Evolutionary conservation across 2,888 invertebrate genomes (phyloP), one percentile per base, ranked within the genome.

Genomic region (Eupithecia dodoneata): DNA sequence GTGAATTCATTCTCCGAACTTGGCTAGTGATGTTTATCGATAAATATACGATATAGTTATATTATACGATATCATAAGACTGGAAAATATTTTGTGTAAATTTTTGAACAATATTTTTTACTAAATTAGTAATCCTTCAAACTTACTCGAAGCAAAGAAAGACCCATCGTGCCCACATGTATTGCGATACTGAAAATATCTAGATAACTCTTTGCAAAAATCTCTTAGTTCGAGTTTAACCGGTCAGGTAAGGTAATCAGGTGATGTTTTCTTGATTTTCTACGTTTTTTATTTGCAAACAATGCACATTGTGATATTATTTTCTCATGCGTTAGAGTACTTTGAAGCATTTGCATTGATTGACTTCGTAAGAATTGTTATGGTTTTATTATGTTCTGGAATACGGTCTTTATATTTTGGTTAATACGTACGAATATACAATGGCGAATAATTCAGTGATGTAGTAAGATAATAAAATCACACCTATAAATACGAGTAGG

Each of bases 81-180:
- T n/a, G 18, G 9, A 59, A 59, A 59, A 7, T 3, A 59, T 59
- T 59, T 18, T 3, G 3, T 18, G 0, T 18, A 18, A 63, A 30
- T 30, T 12, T 63, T 3, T 30, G 18, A 10, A 30, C 10, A 59
- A 59, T n/a, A 7, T 5, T 55, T n/a, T 10, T 9, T 59, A 15
- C 3, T 3, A 9, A 18, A 59, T 18, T n/a, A 67, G 41, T 45
- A n/a, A 15, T 73, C 44, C 6, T 13, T 55, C 74, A 71, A 76
- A 90, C 93, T 92, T 76, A 93, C 93, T 85, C 88, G 85, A 15
- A 91, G 83, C 79, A 93, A 85, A 45, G 89, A 85, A 75, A 92
- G 83, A 77, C 93, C 93, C 92, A 93, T 93, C 86, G 79, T 85
- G 41, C 67, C 74, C 75, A 76, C 78, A 79, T 81, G 81, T 79